These are phyloP conservation scores for Apteryx owenii DNA, from an alignment of 2,113 vertebrate species.

Conservation along the genomic window DNA sequence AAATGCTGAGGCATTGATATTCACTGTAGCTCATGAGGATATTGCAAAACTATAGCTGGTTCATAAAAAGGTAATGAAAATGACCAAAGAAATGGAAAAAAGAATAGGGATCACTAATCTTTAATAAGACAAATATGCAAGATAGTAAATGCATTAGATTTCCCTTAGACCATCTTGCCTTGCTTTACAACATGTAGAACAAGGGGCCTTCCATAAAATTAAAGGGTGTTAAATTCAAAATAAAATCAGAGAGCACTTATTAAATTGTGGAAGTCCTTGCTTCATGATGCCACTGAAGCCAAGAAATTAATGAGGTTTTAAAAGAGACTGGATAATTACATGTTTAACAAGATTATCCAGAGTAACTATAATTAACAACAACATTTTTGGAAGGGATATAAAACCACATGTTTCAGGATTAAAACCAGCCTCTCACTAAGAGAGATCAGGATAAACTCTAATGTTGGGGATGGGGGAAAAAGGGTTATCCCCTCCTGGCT, in stretches of 20 bases:
- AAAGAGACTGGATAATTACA: slow-evolving; percentile 41
- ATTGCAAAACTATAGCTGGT: background rate
- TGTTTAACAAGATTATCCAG: slow-evolving; percentile 56
- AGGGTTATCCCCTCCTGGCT: background rate
- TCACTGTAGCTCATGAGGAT: background rate
- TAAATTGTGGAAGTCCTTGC: slow-evolving; percentile 36
- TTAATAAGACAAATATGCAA: background rate
- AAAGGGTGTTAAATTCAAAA: slow-evolving; percentile 43
- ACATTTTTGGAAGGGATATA: slow-evolving; percentile 37
- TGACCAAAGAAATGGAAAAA: background rate
- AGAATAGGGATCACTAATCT: background rate
- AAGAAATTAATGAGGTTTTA: slow-evolving; percentile 58
- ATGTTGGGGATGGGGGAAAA: background rate
- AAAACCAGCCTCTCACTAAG: background rate
- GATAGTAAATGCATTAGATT: background rate
- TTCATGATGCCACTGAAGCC: background rate
- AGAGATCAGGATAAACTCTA: background rate
- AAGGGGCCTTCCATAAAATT: slow-evolving; percentile 50
- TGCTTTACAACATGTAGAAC: slow-evolving; percentile 11
- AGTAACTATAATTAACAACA: slow-evolving; percentile 44
- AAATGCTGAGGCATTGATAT: background rate
- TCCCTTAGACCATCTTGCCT: background rate
- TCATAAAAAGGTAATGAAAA: background rate
- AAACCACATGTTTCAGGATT: slow-evolving; percentile 41
- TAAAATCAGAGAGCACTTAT: slow-evolving; percentile 32